Percentiles rank a stretch among this genome's conserved stretches.
Evolutionary conservation across 2,888 invertebrate species (phyloP).

Genomic region (Danaus chrysippus): DNA sequence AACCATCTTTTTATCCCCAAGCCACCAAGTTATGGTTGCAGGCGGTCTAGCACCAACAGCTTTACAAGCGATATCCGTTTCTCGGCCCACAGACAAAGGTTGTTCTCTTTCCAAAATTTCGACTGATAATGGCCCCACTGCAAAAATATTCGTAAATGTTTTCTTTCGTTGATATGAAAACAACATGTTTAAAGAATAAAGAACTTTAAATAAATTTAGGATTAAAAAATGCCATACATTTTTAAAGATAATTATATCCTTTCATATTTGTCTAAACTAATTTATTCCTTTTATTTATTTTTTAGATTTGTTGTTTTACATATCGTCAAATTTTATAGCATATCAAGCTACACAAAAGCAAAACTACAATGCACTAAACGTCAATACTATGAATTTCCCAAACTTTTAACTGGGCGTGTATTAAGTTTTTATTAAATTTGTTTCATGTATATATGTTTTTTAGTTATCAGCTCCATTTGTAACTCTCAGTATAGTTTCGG

Average conservation of each 20-base stretch:
- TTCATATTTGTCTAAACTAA: too few relatives aligned
- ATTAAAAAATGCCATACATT: too few relatives aligned
- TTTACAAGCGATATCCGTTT: constrained; percentile 90
- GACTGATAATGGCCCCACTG: constrained; percentile 89
- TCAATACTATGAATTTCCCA: neutral
- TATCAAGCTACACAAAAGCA: neutral
- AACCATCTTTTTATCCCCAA: constrained; percentile 84
- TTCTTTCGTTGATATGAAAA: neutral
- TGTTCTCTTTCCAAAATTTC: constrained; percentile 89
- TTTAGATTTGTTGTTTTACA: neutral
- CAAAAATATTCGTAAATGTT: constrained; percentile 12
- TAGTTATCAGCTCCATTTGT: too few relatives aligned
- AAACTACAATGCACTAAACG: neutral
- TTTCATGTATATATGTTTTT: neutral
- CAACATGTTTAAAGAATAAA: too few relatives aligned
- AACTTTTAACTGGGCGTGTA: neutral
- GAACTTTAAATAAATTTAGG: too few relatives aligned
- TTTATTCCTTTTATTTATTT: neutral
- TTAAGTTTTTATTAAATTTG: neutral
- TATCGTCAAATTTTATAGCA: constrained; percentile 2
- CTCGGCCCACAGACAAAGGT: constrained; percentile 89
- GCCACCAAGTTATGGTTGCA: constrained; percentile 91
- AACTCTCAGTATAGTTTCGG: too few relatives aligned
- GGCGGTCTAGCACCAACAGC: constrained; percentile 91
- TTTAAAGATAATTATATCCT: too few relatives aligned